Percentiles rank a stretch among this genome's conserved stretches.
phyloP scores from a whole-genome alignment of 2,113 vertebrate genomes.

The Pardalotus punctatus region DNA sequence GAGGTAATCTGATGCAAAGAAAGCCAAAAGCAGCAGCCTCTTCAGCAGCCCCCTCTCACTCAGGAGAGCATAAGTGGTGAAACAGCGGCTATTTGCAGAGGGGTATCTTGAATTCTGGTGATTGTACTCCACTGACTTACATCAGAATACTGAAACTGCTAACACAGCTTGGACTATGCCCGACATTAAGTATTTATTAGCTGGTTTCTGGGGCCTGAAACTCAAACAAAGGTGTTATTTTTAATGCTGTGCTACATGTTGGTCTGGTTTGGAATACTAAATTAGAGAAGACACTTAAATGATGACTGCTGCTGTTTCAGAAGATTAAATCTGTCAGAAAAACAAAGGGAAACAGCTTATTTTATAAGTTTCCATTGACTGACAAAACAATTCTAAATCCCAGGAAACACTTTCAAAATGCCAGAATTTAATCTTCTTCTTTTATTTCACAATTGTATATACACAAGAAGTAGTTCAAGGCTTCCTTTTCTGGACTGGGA shows the following conservation, averaged over 20 bases:
- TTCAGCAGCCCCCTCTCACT: not conserved
- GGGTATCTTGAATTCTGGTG: not conserved
- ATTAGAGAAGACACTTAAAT: not conserved
- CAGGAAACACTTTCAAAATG: not conserved
- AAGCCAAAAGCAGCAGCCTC: not conserved
- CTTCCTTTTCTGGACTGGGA: not conserved
- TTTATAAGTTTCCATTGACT: not conserved
- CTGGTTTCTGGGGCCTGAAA: not conserved
- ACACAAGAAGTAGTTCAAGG: not conserved
- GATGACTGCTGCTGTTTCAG: not conserved
- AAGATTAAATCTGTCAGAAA: not conserved
- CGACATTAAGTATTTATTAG: not conserved
- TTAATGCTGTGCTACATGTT: not conserved
- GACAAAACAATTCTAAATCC: not conserved
- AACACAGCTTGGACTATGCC: not conserved
- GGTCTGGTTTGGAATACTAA: not conserved
- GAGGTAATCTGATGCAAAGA: not conserved
- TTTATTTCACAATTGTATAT: not conserved
- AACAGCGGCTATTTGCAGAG: not conserved
- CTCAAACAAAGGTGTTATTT: not conserved
- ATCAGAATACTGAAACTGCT: not conserved
- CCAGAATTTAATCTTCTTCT: not conserved
- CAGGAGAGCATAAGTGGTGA: not conserved
- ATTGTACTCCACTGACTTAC: not conserved
- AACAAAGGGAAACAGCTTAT: not conserved